phyloP scores from a whole-genome alignment of 2,113 vertebrate genomes.

The Macroglossus sobrinus region DNA sequence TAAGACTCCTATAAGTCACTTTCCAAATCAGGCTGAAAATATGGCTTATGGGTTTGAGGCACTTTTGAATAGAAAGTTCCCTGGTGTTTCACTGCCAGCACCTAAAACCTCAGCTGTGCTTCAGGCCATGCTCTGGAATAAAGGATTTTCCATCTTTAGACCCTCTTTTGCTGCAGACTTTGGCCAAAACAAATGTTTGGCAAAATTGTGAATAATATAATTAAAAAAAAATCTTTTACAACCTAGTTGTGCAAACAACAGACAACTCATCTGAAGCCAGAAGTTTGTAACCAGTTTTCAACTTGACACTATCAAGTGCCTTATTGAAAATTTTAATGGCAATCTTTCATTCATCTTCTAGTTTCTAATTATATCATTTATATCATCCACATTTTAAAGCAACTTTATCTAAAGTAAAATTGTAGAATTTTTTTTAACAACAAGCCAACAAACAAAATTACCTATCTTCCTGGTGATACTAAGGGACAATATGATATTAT shows the following conservation, averaged over 20 bases:
- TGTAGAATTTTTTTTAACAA: not conserved
- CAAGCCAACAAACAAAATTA: not conserved
- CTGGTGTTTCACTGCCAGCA: not conserved
- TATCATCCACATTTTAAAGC: not conserved
- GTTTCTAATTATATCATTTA: not conserved
- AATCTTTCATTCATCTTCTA: not conserved
- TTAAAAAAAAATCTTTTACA: conserved; percentile 19
- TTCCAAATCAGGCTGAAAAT: not conserved
- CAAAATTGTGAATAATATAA: conserved; percentile 45
- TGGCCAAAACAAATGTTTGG: not conserved
- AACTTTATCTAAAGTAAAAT: not conserved
- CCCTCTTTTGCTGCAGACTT: not conserved
- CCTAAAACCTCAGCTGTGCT: conserved; percentile 29
- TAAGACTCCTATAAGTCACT: not conserved
- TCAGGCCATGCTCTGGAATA: not conserved
- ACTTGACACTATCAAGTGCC: not conserved
- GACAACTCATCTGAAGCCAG: not conserved
- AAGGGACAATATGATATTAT: not conserved
- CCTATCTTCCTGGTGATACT: not conserved
- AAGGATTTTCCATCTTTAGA: conserved; percentile 6
- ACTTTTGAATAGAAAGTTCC: conserved; percentile 22
- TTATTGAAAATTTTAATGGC: not conserved
- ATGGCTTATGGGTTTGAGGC: not conserved
- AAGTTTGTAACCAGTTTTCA: not conserved
- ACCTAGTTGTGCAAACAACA: not conserved